These are phyloP conservation scores for Himalopsyche japonica DNA, from an alignment of 2,888 invertebrate genomes.

Conservation along the genomic window DNA sequence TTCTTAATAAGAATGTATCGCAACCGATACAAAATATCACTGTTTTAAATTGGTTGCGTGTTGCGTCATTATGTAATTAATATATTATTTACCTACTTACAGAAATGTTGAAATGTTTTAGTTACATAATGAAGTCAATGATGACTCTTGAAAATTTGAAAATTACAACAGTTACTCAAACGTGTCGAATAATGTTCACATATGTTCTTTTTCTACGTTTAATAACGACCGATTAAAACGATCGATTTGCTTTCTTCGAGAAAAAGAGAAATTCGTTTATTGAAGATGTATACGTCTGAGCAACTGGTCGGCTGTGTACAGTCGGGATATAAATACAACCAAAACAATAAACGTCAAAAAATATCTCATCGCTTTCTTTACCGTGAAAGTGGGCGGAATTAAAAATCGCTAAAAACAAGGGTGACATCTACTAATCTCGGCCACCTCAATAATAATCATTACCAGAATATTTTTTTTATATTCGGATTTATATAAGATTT, in stretches of 20 bases:
- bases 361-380: constrained; percentile 18
- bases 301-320: not conserved
- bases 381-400: constrained; percentile 25
- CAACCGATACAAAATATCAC: not conserved
- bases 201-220: not conserved
- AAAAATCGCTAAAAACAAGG: not conserved
- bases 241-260: not conserved
- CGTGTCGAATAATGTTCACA: not conserved
- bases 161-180: not conserved
- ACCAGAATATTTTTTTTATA: too few species aligned
- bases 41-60: not conserved
- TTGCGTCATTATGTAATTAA: not conserved
- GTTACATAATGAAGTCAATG: not conserved
- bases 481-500: too few species aligned
- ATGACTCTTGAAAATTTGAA: not conserved
- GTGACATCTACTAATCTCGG: not conserved
- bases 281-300: not conserved
- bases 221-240: not conserved
- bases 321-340: not conserved
- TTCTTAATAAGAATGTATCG: not conserved
- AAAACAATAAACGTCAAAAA: not conserved
- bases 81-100: not conserved
- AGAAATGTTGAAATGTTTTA: not conserved
- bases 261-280: constrained; percentile 18
- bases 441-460: too few species aligned